Evolutionary conservation across 2,888 invertebrate genomes (phyloP), one percentile per base, ranked within the genome.

Genomic region (Parnassius apollo): DNA sequence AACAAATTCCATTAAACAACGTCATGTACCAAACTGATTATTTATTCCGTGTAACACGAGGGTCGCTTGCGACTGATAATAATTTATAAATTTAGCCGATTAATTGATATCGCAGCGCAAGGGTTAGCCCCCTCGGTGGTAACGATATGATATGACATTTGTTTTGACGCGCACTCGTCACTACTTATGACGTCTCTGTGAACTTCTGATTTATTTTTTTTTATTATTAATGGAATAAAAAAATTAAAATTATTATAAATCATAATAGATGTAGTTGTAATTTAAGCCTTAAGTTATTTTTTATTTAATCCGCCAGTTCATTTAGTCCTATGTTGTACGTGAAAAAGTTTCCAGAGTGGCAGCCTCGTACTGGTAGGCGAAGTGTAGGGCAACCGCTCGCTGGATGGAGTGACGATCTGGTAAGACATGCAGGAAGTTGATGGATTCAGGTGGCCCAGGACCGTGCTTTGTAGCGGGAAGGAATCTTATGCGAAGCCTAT

Each of bases 31-130:
- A 78, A 75, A 66, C 76, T 78, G 71, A 83, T 88, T 78, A 81
- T 73, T 77, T 79, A 89, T 89, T 85, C 89, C 80, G 73, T 84
- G 69, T 86, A 79, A 76, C 73, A 77, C 74, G 71, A 76, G 82
- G 82, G 78, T 75, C 75, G 78, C 76, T 76, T 75, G 53, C 72
- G 18, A 18, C 18, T 66, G 72, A 85, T 82, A 83, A 85, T 89
- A 89, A 88, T 86, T 89, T 88, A 90, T 86, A 89, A 89, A 89
- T 88, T 87, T 88, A 82, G 79, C 85, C 86, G 83, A 89, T 89
- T 91, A 89, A 90, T 90, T 89, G 90, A 87, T 85, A 82, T 68
- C 70, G 74, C 71, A 76, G 68, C 68, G 76, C 77, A 87, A 86
- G 90, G 89, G 88, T 88, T 86, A 78, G 81, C 78, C 82, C 83